phyloP scores from a whole-genome alignment of 2,113 vertebrate genomes.

The Pteropus alecto region DNA sequence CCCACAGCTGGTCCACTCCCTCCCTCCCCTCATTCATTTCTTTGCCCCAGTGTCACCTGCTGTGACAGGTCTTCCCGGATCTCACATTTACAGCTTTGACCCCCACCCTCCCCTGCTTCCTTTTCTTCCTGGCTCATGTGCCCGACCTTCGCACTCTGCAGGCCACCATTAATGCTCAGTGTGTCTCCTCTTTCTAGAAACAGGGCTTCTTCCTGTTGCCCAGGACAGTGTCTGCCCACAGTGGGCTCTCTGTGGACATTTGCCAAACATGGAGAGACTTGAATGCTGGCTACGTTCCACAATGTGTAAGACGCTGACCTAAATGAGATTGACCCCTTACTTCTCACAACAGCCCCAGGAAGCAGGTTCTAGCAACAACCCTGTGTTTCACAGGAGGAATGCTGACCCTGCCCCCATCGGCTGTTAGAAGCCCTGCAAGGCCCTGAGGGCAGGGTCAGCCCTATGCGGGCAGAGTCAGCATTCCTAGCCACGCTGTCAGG shows the following conservation, averaged over 20 bases:
- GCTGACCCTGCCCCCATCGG: no score
- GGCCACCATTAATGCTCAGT: fast-evolving
- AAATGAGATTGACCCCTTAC: fast-evolving
- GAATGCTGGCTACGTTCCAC: fast-evolving
- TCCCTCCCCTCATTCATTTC: neutral
- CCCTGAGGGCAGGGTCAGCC: no score
- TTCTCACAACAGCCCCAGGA: neutral
- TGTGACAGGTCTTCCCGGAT: neutral
- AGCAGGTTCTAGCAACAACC: fast-evolving
- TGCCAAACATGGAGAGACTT: neutral
- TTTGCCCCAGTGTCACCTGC: neutral
- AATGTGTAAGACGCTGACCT: neutral
- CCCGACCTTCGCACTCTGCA: fast-evolving
- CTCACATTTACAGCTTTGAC: fast-evolving
- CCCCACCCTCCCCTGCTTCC: fast-evolving
- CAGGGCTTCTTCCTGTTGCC: neutral
- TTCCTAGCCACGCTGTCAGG: fast-evolving
- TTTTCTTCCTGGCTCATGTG: neutral
- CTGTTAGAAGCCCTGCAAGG: no score
- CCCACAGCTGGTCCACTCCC: fast-evolving
- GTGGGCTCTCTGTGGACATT: fast-evolving
- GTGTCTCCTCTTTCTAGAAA: neutral
- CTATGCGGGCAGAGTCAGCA: fast-evolving
- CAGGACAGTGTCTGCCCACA: neutral
- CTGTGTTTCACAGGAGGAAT: neutral